phyloP scores from a whole-genome alignment of 2,888 invertebrate species.

The Scrobipalpa atriplicella region DNA sequence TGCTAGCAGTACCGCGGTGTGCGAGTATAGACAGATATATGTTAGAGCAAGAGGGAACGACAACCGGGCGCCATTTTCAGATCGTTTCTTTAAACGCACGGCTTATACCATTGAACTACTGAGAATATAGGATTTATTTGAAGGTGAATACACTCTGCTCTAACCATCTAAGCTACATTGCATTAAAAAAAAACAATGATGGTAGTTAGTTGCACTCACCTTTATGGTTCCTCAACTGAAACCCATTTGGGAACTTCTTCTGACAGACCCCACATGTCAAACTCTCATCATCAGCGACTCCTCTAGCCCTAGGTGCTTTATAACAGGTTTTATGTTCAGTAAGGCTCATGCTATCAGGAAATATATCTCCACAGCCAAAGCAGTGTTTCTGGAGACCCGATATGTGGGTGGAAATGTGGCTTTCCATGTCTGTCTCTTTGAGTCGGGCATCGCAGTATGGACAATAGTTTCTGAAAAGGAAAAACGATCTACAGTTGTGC shows the following conservation, averaged over 20 bases:
- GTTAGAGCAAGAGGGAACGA: no score
- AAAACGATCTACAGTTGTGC: not conserved
- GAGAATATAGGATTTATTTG: no score
- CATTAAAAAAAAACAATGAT: no score
- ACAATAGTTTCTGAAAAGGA: conserved; percentile 50
- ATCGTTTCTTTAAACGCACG: no score
- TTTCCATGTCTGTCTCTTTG: conserved; percentile 25
- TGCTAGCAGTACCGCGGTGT: no score
- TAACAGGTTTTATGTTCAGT: conserved; percentile 31
- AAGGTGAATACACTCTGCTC: no score
- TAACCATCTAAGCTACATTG: no score
- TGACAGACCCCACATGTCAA: conserved; percentile 62
- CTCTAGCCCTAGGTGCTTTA: conserved; percentile 24
- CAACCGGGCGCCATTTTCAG: no score
- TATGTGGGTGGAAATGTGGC: conserved; percentile 33
- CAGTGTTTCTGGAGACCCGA: conserved; percentile 28
- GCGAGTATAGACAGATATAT: no score
- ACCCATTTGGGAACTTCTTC: conserved; percentile 52
- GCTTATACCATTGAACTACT: no score
- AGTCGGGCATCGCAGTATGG: conserved; percentile 38
- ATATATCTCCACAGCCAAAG: conserved; percentile 34
- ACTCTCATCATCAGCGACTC: conserved; percentile 46
- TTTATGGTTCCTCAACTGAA: conserved; percentile 44
- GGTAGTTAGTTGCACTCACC: conserved; percentile 2
- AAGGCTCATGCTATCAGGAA: conserved; percentile 26